Percentiles rank a stretch among this genome's conserved stretches.
These are phyloP conservation scores for Amblyopsis hoosieri DNA, from an alignment of 2,797 vertebrate genomes.

Conservation along the genomic window DNA sequence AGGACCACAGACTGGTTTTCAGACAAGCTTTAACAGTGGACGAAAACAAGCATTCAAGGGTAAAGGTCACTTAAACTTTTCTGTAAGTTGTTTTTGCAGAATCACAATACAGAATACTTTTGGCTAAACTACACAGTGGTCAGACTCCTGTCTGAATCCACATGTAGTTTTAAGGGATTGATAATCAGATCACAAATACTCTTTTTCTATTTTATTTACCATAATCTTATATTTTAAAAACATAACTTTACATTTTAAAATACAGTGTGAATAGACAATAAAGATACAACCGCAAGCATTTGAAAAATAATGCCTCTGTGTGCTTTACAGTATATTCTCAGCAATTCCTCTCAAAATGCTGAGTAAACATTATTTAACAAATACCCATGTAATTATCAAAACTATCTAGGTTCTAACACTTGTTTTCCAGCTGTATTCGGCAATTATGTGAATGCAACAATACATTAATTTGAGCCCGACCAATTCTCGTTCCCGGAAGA, in stretches of 20 bases:
- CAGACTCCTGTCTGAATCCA: slow-evolving; percentile 12
- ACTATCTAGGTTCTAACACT: background rate
- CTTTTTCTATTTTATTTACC: background rate
- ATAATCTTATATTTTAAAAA: background rate
- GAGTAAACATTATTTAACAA: background rate
- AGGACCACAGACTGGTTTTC: slow-evolving; percentile 60
- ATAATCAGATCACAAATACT: slow-evolving; percentile 19
- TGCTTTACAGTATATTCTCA: background rate
- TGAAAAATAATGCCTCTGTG: background rate
- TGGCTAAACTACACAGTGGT: slow-evolving; percentile 12
- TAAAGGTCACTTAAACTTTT: slow-evolving; percentile 54
- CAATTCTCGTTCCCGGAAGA: background rate
- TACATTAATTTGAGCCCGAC: background rate
- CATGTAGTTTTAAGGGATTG: slow-evolving; percentile 2
- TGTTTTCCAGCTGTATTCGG: slow-evolving; percentile 6
- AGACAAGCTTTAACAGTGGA: slow-evolving; percentile 44
- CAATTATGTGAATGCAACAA: slow-evolving; percentile 6
- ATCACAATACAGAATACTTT: slow-evolving; percentile 31
- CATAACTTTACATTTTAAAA: background rate
- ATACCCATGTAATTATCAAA: background rate
- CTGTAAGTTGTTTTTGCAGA: slow-evolving; percentile 15
- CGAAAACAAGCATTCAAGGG: slow-evolving; percentile 45
- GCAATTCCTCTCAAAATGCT: background rate
- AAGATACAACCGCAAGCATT: background rate
- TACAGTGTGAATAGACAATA: background rate